phyloP scores from a whole-genome alignment of 2,113 vertebrate species.

The Pycnonotus jocosus region DNA sequence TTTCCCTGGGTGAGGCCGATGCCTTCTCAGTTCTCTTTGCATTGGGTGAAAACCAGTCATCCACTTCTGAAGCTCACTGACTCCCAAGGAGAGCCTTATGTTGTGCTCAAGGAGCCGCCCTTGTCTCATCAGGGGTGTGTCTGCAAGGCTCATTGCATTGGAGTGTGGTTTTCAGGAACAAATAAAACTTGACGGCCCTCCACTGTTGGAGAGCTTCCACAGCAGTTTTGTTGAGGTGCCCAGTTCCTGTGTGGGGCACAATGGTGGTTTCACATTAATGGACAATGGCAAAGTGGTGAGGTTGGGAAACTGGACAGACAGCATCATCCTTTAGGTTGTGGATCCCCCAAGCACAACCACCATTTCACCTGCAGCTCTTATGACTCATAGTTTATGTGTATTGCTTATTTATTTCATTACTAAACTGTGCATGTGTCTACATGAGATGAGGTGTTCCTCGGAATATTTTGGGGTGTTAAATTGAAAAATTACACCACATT shows the following conservation, averaged over 20 bases:
- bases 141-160: background rate
- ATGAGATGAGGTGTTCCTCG: background rate
- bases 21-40: background rate
- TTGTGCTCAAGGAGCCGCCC: background rate
- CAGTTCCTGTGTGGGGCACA: background rate
- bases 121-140: background rate
- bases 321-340: background rate
- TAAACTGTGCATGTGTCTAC: background rate
- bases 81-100: background rate
- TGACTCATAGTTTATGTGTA: background rate
- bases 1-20: background rate
- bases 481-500: background rate
- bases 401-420: background rate
- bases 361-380: background rate
- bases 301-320: background rate
- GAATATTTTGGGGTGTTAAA: background rate
- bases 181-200: background rate
- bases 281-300: background rate
- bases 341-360: background rate
- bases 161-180: background rate
- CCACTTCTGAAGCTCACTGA: background rate
- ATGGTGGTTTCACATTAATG: background rate
- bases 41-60: background rate
- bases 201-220: background rate
- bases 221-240: background rate